Evolutionary conservation across 2,113 vertebrate species (phyloP).

Genomic region (Smithornis capensis): DNA sequence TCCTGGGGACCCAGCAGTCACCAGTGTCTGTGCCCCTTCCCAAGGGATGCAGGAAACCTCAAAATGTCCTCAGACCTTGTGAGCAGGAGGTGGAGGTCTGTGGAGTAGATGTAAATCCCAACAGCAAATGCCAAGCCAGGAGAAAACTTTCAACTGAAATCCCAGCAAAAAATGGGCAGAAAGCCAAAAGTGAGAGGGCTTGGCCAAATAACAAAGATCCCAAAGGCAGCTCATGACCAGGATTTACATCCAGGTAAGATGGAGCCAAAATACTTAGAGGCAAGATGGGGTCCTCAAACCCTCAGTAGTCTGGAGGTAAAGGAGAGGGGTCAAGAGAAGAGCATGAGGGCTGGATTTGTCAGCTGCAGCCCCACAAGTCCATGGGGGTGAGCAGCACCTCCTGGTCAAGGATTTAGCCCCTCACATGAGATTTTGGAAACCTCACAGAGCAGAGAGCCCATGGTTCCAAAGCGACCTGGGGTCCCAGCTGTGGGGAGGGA

Average conservation of each 20-base stretch:
- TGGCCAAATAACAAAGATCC: not conserved
- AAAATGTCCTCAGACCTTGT: not conserved
- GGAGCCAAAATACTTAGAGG: conserved; percentile 11
- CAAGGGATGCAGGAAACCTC: not conserved
- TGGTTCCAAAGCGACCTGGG: accelerated
- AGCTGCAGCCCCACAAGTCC: not conserved
- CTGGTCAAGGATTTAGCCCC: not conserved
- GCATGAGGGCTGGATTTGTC: not conserved
- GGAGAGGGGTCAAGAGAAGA: not conserved
- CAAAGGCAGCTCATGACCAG: not conserved
- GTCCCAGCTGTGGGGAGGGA: not conserved
- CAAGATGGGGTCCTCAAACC: not conserved
- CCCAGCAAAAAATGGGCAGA: not conserved
- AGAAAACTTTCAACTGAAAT: conserved; percentile 30
- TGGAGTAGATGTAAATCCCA: not conserved
- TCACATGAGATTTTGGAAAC: accelerated
- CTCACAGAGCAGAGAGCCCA: not conserved
- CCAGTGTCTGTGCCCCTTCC: not conserved
- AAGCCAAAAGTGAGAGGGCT: not conserved
- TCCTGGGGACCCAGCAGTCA: accelerated
- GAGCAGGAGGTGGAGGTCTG: not conserved
- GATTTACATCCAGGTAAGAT: not conserved
- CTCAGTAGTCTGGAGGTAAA: not conserved
- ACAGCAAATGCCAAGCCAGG: not conserved
- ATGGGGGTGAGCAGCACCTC: not conserved